Evolutionary conservation across 2,797 vertebrate genomes (phyloP).

Genomic region (Pogoniulus pusillus): DNA sequence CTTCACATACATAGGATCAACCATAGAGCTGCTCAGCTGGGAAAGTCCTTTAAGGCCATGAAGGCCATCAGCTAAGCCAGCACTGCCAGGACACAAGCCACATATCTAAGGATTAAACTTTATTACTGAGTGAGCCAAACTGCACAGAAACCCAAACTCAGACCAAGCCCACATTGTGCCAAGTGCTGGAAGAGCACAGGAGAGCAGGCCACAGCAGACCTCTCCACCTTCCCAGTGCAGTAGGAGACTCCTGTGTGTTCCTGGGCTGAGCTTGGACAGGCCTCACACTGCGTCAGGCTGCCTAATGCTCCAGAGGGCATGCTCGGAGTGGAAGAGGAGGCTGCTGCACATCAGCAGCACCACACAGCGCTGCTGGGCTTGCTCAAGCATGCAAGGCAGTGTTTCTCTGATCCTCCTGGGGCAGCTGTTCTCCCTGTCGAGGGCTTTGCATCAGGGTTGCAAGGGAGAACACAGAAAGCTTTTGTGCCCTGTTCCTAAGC

Average conservation of each 20-base stretch:
- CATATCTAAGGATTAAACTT: background rate
- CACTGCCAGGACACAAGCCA: background rate
- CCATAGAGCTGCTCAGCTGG: background rate
- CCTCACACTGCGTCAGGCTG: rapidly evolving
- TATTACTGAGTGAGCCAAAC: background rate
- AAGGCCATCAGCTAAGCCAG: background rate
- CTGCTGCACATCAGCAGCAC: background rate
- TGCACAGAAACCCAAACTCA: rapidly evolving
- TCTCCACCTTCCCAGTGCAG: rapidly evolving
- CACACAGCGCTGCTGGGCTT: background rate
- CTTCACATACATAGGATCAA: no score
- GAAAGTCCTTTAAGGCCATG: background rate
- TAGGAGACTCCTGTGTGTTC: background rate
- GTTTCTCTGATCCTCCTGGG: background rate
- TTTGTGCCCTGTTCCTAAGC: background rate
- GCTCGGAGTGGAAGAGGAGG: rapidly evolving
- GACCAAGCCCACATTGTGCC: rapidly evolving
- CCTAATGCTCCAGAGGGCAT: rapidly evolving
- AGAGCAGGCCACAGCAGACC: rapidly evolving
- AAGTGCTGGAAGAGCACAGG: background rate
- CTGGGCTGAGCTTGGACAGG: background rate
- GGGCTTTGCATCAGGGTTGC: rapidly evolving
- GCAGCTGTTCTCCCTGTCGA: background rate
- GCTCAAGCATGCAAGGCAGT: background rate
- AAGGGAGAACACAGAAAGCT: background rate